Base-by-base conservation (phyloP, 1,140 invertebrate species). In the Micrasema longulum region DNA sequence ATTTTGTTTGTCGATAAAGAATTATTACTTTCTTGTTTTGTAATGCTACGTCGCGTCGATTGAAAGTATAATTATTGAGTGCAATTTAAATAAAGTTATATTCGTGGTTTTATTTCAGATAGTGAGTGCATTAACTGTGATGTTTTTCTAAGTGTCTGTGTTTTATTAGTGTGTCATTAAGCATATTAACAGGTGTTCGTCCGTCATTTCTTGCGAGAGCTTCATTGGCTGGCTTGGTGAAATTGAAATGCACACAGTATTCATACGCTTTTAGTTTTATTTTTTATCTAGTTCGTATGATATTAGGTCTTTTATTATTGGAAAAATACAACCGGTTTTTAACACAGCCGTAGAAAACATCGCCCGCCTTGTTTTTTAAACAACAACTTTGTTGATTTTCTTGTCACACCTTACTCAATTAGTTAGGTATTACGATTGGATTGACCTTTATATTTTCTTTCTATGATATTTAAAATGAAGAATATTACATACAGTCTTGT, bases 21-120 rank as follows among this genome's bases (percentile, higher is more conserved):
- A 20, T 14, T 41, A 38, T 23, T n/a, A 60, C 35, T 60, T 60
- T 41, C 55, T 60, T 60, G 35, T 43, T 22, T 22, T 60, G 36
- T 35, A 20, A 41, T 60, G 23, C 18, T 41, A 41, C 10, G 23
- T 60, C 14, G 55, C 18, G 36, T 55, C 55, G n/a, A 1, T 23
- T 22, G 36, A 60, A 60, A 22, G 22, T 60, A 12, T 5, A 22
- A 26, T 31, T 55, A 48, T 48, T 9, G 47, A 18, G 26, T 31
- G 7, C 26, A 7, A 7, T 31, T 31, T 31, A 4, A 7, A 7
- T 31, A 31, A 31, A 31, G 26, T 31, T 31, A 2, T 31, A 31
- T 7, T 31, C 7, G 26, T 4, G 7, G 2, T 31, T 4, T 31
- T 31, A 31, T 31, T 31, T 31, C 26, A 31, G 26, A 31, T 4